Conservation (phyloP, 2,113 vertebrate species). For the Hiodon tergisus region DNA sequence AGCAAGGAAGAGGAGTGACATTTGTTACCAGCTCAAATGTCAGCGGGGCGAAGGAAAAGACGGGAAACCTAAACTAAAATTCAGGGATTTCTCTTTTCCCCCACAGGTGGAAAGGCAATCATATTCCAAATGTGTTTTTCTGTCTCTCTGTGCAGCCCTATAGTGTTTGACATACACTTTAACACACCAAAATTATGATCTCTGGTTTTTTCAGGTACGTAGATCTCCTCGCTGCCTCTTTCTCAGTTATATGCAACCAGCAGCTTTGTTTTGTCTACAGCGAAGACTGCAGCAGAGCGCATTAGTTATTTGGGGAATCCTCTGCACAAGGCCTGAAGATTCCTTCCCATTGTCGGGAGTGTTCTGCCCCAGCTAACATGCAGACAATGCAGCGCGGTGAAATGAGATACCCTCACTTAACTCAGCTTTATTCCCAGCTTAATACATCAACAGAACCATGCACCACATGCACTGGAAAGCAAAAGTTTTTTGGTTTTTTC, state of each 20-base stretch:
- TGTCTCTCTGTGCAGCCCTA: not conserved
- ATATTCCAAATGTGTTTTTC: not conserved
- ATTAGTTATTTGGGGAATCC: conserved; percentile 50
- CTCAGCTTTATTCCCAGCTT: conserved; percentile 37
- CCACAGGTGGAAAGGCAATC: conserved; percentile 24
- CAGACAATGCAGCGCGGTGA: conserved; percentile 42
- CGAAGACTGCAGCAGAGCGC: conserved; percentile 28
- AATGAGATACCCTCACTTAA: conserved; percentile 53
- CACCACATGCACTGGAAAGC: conserved; percentile 23
- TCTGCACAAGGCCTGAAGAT: conserved; percentile 44
- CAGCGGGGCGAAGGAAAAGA: conserved; percentile 5
- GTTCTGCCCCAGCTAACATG: conserved; percentile 55
- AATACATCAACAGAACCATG: conserved; percentile 26
- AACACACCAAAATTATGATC: conserved; percentile 10
- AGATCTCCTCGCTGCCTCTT: conserved; percentile 6
- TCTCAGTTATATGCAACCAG: conserved; percentile 22
- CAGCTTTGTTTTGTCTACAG: conserved; percentile 24
- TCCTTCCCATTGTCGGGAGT: conserved; percentile 48
- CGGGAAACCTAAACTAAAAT: conserved; percentile 28
- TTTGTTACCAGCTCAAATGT: conserved; percentile 6
- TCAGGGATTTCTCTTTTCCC: not conserved
- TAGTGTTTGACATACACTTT: not conserved
- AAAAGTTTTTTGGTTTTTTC: conserved; percentile 13
- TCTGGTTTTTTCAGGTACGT: conserved; percentile 5
- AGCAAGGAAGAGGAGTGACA: conserved; percentile 2